Evolutionary conservation across 2,113 vertebrate species (phyloP).

Genomic region (Opisthocomus hoazin): DNA sequence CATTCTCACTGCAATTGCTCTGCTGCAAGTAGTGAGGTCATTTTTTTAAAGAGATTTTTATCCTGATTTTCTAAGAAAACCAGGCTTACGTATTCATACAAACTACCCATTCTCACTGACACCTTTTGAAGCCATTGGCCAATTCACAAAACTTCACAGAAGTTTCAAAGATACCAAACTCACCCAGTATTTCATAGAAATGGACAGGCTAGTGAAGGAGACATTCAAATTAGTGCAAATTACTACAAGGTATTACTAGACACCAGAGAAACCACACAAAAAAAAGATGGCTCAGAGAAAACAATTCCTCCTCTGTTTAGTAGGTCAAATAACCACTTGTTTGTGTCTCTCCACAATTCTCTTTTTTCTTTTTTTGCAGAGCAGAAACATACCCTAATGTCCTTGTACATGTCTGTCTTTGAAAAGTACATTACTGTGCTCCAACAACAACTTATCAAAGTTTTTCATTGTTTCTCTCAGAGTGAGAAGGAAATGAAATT

Average conservation of each 20-base stretch:
- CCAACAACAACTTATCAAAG: background rate
- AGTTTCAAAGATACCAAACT: background rate
- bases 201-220: background rate
- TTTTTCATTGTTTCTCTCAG: background rate
- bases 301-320: constrained; percentile 9
- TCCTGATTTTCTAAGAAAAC: background rate
- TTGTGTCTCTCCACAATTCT: background rate
- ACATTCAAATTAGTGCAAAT: background rate
- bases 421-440: background rate
- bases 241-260: constrained; percentile 1
- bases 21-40: background rate
- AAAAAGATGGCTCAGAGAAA: background rate
- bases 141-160: background rate
- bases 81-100: background rate
- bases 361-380: background rate
- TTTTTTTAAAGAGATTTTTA: background rate
- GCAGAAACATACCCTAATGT: background rate
- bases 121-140: background rate
- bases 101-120: background rate
- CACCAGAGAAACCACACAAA: background rate
- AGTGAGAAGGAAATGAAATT: background rate
- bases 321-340: background rate
- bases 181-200: background rate
- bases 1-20: background rate
- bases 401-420: background rate